These are phyloP conservation scores for Silurus aristotelis DNA, from an alignment of 2,797 vertebrate species.

Conservation along the genomic window DNA sequence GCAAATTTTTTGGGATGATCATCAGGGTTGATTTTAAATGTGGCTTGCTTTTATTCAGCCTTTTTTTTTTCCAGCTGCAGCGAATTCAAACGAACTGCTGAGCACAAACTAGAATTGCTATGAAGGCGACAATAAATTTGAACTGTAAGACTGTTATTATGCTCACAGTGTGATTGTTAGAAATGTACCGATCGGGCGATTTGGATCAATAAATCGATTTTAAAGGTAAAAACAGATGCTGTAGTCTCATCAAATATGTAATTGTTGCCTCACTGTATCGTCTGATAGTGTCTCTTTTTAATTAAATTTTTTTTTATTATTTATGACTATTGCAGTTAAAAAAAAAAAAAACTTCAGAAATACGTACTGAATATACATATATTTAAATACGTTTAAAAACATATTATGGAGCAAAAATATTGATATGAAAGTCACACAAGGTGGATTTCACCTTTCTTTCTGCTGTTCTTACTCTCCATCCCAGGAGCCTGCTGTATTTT, in stretches of 20 bases:
- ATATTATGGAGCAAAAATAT: background rate
- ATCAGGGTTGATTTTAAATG: background rate
- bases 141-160: background rate
- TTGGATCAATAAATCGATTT: background rate
- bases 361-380: no score
- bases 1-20: background rate
- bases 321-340: no score
- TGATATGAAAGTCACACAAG: background rate
- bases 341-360: no score
- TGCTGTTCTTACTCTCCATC: background rate
- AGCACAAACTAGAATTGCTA: no score
- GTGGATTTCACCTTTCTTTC: constrained; percentile 2
- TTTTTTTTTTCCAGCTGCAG: background rate
- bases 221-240: background rate
- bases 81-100: background rate
- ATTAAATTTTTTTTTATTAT: no score
- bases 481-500: constrained; percentile 28
- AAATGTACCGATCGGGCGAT: background rate
- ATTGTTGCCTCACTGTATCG: background rate
- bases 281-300: no score
- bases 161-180: background rate
- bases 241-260: background rate
- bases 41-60: background rate
- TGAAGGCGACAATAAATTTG: background rate
- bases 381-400: no score